Evolutionary conservation across 1,140 invertebrate genomes (phyloP).

Genomic region (Octopus bimaculoides): DNA sequence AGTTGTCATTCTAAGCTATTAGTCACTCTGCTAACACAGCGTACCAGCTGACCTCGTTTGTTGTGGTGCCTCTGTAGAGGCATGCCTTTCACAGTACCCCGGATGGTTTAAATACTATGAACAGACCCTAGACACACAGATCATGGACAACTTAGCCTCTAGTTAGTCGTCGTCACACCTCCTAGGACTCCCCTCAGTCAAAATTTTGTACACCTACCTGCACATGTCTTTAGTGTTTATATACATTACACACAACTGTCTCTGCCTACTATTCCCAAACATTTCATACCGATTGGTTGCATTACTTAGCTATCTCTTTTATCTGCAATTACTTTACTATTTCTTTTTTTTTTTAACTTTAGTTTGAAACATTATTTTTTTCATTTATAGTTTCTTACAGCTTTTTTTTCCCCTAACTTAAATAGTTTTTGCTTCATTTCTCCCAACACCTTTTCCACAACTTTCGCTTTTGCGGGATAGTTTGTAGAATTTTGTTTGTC

Average conservation of each 20-base stretch:
- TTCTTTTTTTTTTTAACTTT: background rate
- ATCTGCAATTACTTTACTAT: background rate
- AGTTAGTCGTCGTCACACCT: background rate
- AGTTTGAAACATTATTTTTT: background rate
- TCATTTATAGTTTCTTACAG: no score
- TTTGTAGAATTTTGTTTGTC: no score
- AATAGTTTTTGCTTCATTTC: background rate
- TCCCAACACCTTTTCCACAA: background rate
- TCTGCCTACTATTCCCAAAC: background rate
- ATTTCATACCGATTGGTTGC: background rate
- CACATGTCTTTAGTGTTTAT: background rate
- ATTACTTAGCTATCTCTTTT: no score
- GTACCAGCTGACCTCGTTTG: background rate
- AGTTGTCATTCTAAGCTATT: background rate
- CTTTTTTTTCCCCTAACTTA: background rate
- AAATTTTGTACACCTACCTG: background rate
- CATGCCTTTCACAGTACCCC: slow-evolving; percentile 1
- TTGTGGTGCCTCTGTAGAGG: background rate
- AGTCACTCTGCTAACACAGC: background rate
- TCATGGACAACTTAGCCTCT: background rate
- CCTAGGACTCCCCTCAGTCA: background rate
- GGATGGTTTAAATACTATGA: background rate
- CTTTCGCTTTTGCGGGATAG: no score
- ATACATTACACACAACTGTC: background rate
- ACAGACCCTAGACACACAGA: background rate